Conservation (phyloP, 1,140 invertebrate species). For the Papilio dardanus region DNA sequence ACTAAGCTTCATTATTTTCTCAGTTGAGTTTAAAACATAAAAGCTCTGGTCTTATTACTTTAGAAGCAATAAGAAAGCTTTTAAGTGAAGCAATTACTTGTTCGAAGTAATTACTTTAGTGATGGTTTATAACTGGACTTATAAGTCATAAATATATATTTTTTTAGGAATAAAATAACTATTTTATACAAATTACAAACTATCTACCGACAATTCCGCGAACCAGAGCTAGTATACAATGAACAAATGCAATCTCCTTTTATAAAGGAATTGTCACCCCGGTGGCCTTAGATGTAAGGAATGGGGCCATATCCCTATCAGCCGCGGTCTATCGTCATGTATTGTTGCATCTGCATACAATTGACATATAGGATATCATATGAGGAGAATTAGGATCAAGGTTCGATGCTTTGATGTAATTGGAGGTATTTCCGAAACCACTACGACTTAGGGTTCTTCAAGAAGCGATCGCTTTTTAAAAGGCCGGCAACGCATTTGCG, state of each 20-base stretch:
- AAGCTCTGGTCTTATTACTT: neutral
- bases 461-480: no score
- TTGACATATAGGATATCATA: conserved; percentile 26
- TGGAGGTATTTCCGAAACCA: neutral
- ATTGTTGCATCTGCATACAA: conserved; percentile 31
- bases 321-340: neutral
- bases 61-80: conserved; percentile 1
- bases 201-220: neutral
- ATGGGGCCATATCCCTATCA: conserved; percentile 49
- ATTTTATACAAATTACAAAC: neutral
- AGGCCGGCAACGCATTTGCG: no score
- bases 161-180: no score
- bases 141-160: no score
- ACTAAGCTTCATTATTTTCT: neutral
- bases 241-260: neutral
- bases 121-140: neutral
- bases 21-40: neutral
- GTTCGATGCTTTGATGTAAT: neutral
- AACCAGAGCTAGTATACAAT: neutral
- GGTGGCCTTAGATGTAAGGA: conserved; percentile 44
- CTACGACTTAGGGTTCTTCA: no score
- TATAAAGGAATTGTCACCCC: conserved; percentile 21
- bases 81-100: neutral
- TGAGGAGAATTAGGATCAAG: neutral
- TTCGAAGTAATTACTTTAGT: neutral